phyloP scores from a whole-genome alignment of 2,113 vertebrate species.

The Promerops cafer region DNA sequence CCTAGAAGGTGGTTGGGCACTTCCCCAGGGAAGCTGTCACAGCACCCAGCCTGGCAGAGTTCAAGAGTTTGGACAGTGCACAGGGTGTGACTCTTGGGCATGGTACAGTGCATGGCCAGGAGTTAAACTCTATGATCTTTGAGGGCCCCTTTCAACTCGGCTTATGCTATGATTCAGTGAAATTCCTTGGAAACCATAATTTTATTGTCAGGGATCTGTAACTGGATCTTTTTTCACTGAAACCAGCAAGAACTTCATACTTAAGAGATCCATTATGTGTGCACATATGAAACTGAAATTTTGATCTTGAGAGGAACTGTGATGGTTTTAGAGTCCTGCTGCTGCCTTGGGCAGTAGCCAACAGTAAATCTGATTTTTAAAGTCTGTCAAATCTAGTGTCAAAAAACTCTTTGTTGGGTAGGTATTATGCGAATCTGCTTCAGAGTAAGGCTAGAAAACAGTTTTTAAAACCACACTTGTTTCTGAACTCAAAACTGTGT shows the following conservation, averaged over 20 bases:
- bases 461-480: background rate
- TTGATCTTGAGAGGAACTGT: background rate
- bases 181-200: background rate
- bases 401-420: background rate
- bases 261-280: background rate
- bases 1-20: fast-evolving
- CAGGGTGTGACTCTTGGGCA: background rate
- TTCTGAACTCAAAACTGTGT: background rate
- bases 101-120: background rate
- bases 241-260: background rate
- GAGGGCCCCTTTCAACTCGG: background rate
- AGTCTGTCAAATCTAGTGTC: background rate
- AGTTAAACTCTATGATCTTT: background rate
- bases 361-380: background rate
- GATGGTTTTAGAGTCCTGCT: background rate
- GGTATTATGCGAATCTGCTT: background rate
- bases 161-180: background rate
- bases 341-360: background rate
- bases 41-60: background rate
- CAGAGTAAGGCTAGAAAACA: background rate
- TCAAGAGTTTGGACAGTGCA: background rate
- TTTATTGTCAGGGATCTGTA: background rate
- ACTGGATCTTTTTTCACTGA: background rate
- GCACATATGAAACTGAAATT: background rate
- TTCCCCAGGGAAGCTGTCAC: background rate